These are phyloP conservation scores for Conopomorpha cramerella DNA, from an alignment of 1,140 invertebrate genomes.

Conservation along the genomic window DNA sequence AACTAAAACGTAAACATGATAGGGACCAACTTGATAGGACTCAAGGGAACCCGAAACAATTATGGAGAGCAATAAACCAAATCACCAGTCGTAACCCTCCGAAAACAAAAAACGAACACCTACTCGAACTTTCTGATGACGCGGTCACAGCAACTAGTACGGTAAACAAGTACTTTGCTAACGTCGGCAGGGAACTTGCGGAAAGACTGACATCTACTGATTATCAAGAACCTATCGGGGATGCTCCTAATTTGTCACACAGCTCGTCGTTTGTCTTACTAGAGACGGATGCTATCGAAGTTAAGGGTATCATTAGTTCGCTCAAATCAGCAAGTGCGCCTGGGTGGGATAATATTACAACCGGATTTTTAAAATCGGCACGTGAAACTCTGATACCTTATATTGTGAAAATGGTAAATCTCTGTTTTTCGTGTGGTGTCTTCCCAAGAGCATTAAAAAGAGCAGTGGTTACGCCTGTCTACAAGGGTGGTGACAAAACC, in stretches of 20 bases:
- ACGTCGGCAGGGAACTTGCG: background rate
- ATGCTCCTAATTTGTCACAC: no score
- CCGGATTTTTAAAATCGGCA: background rate
- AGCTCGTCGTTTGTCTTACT: background rate
- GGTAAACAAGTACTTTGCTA: slow-evolving; percentile 3
- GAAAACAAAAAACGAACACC: background rate
- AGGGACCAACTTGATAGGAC: background rate
- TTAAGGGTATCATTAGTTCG: background rate
- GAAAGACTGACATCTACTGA: background rate
- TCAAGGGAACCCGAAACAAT: background rate
- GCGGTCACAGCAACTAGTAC: background rate
- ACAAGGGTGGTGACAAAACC: no score
- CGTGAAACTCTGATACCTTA: no score
- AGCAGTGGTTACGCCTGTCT: no score
- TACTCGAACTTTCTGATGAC: slow-evolving; percentile 1
- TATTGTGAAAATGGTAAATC: no score
- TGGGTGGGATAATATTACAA: slow-evolving; percentile 3
- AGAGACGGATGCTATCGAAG: background rate
- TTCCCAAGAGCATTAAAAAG: no score
- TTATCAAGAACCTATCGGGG: no score
- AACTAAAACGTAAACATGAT: slow-evolving; percentile 1
- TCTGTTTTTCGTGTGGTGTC: no score
- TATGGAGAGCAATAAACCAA: slow-evolving; percentile 3
- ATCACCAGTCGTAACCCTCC: background rate
- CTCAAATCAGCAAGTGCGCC: slow-evolving; percentile 4